Conservation (phyloP, 2,888 invertebrate genomes). For the Pheosia tremula region DNA sequence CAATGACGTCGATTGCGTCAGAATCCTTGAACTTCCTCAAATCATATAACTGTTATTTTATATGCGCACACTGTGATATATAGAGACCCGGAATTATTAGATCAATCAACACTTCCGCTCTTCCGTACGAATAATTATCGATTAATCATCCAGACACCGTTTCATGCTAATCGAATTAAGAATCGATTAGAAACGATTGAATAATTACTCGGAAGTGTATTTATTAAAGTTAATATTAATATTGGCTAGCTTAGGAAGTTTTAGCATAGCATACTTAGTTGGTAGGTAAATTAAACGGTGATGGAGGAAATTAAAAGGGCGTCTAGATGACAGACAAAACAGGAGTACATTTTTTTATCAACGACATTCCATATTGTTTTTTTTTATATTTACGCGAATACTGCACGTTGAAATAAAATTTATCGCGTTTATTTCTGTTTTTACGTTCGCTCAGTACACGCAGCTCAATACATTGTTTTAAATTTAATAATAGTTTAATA, state of each 20-base stretch:
- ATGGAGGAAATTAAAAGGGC: too few species aligned
- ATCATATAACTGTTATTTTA: neutral
- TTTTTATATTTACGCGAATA: too few species aligned
- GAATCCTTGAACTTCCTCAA: constrained; percentile 17
- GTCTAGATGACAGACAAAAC: too few species aligned
- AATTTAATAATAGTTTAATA: too few species aligned
- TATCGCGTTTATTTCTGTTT: too few species aligned
- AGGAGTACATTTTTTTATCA: too few species aligned
- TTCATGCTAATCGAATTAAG: constrained; percentile 8
- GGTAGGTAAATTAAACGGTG: too few species aligned
- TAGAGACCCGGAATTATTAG: constrained; percentile 24
- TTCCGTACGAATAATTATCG: constrained; percentile 24
- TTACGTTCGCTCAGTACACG: too few species aligned
- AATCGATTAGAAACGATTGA: constrained; percentile 20
- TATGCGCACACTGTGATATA: constrained; percentile 4
- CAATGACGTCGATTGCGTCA: neutral
- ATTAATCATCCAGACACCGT: constrained; percentile 21
- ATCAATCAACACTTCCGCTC: constrained; percentile 17
- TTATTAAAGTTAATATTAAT: constrained; percentile 1
- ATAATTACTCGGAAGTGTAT: constrained; percentile 17
- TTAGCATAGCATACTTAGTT: neutral
- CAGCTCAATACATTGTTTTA: too few species aligned
- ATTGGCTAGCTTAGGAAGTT: neutral
- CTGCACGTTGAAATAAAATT: too few species aligned
- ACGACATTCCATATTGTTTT: too few species aligned